phyloP scores from a whole-genome alignment of 2,113 vertebrate species.

The Malurus cyaneus region DNA sequence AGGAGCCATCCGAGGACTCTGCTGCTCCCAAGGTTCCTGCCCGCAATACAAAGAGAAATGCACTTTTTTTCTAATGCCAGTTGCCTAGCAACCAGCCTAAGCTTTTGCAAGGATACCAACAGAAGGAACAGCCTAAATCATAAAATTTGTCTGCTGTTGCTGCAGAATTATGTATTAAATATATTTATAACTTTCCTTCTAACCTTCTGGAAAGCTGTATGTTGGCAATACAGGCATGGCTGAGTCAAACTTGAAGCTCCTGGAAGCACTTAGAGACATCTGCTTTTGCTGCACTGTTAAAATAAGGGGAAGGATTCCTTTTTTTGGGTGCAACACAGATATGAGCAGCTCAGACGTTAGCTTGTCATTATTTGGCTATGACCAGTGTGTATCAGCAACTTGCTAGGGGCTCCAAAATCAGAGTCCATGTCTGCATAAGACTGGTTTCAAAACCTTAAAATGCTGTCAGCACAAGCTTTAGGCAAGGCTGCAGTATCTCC shows the following conservation, averaged over 20 bases:
- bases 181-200: slow-evolving; percentile 36
- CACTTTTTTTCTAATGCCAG: slow-evolving; percentile 36
- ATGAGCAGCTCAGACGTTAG: not conserved
- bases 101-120: slow-evolving; percentile 64
- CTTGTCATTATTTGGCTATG: not conserved
- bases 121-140: slow-evolving; percentile 67
- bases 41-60: slow-evolving; percentile 63
- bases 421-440: not conserved
- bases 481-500: not conserved
- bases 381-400: not conserved
- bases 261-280: slow-evolving; percentile 2
- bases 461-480: not conserved
- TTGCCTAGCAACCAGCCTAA: slow-evolving; percentile 78
- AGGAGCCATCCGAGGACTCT: slow-evolving; percentile 67
- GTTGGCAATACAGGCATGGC: not conserved
- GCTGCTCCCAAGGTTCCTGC: slow-evolving; percentile 50
- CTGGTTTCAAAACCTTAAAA: slow-evolving; percentile 8
- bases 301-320: not conserved
- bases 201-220: slow-evolving; percentile 46
- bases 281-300: not conserved
- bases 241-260: slow-evolving; percentile 31
- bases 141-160: slow-evolving; percentile 44
- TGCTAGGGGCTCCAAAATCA: not conserved
- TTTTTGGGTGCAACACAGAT: not conserved
- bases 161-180: slow-evolving; percentile 30